These are phyloP conservation scores for Nanorana parkeri DNA, from an alignment of 2,113 vertebrate genomes.

Conservation along the genomic window DNA sequence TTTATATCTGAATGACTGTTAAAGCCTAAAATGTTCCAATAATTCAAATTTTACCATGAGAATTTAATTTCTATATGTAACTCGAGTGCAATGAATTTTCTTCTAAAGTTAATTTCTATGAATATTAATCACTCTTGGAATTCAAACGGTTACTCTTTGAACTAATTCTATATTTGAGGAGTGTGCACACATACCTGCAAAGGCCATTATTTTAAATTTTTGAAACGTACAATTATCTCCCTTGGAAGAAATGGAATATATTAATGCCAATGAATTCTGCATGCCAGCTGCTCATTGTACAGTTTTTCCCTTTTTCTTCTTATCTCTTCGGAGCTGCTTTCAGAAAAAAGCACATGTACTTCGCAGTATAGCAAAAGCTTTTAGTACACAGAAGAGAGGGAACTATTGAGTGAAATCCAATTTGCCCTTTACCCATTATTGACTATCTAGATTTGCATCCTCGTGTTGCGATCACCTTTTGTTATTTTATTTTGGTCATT, in stretches of 20 bases:
- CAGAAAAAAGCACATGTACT: neutral
- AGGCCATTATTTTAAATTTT: slow-evolving; percentile 44
- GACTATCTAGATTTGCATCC: slow-evolving; percentile 46
- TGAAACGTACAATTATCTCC: slow-evolving; percentile 37
- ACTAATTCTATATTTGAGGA: slow-evolving; percentile 10
- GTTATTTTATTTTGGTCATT: slow-evolving; percentile 36
- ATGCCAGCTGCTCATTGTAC: neutral
- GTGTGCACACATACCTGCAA: slow-evolving; percentile 28
- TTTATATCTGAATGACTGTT: neutral
- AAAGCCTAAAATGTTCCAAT: neutral
- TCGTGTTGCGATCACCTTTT: slow-evolving; percentile 38
- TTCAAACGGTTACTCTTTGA: slow-evolving; percentile 36
- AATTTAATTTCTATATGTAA: neutral
- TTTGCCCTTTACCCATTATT: slow-evolving; percentile 51
- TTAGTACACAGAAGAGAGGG: slow-evolving; percentile 26
- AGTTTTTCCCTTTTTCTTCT: slow-evolving; percentile 18
- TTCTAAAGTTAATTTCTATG: slow-evolving; percentile 30
- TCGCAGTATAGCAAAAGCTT: slow-evolving; percentile 39
- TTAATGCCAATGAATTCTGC: slow-evolving; percentile 25
- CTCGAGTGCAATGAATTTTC: neutral
- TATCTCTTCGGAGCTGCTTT: slow-evolving; percentile 21
- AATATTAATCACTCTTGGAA: slow-evolving; percentile 16
- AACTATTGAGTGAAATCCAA: slow-evolving; percentile 43
- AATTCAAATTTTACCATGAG: neutral
- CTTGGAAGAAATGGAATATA: slow-evolving; percentile 44